Conservation (phyloP, 2,113 vertebrate species). For the Elgaria multicarinata region DNA sequence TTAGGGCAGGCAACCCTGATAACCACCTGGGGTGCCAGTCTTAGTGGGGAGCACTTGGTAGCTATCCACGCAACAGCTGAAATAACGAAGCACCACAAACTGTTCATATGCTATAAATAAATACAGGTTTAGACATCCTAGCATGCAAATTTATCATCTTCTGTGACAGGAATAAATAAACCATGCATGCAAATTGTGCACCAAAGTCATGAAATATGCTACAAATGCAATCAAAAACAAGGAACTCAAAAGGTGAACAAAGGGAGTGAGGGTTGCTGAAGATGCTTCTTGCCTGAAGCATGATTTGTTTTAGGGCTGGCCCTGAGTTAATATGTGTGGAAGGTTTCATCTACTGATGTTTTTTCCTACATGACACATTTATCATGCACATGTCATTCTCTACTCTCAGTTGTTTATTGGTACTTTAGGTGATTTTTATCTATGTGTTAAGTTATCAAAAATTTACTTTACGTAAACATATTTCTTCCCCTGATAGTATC, state of each 20-base stretch:
- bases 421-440: constrained; percentile 31
- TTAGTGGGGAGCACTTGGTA: background rate
- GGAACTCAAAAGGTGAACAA: background rate
- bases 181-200: background rate
- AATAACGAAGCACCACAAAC: background rate
- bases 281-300: background rate
- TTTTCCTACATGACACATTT: no score
- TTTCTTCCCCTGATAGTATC: constrained; percentile 3
- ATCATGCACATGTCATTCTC: no score
- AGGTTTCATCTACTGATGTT: background rate
- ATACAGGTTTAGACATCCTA: background rate
- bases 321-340: no score
- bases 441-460: constrained; percentile 27
- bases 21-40: background rate
- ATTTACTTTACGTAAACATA: constrained; percentile 24
- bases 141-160: background rate
- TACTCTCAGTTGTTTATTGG: no score
- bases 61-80: background rate
- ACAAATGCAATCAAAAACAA: background rate
- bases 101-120: background rate
- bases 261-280: background rate
- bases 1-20: background rate
- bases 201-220: background rate
- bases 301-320: background rate
- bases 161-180: background rate